Conservation (phyloP, 2,797 vertebrate species). For the Chromis chromis region DNA sequence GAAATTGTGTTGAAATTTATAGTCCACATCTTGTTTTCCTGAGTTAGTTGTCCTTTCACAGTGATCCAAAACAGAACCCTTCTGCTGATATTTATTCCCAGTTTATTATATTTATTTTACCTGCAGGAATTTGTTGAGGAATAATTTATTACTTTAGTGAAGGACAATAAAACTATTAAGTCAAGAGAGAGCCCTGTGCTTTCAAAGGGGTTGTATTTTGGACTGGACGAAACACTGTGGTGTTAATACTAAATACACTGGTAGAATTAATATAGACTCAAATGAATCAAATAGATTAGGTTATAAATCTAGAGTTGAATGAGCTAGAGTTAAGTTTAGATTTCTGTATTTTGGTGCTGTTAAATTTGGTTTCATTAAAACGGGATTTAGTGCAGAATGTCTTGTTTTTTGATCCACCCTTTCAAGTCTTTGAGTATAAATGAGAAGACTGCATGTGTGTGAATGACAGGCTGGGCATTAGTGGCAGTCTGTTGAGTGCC, state of each 20-base stretch:
- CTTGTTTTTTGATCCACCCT: slow-evolving; percentile 20
- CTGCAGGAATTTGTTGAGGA: slow-evolving; percentile 79
- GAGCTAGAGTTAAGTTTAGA: too few relatives aligned
- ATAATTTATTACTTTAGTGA: slow-evolving; percentile 80
- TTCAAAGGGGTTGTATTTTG: slow-evolving; percentile 49
- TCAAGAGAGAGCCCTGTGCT: slow-evolving; percentile 38
- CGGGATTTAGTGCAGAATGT: slow-evolving; percentile 3
- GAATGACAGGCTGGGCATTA: slow-evolving; percentile 64
- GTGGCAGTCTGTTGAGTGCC: slow-evolving; percentile 73
- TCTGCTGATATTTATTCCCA: slow-evolving; percentile 70
- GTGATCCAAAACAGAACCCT: slow-evolving; percentile 83
- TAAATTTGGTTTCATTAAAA: slow-evolving; percentile 14
- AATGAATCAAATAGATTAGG: neutral
- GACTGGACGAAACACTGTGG: slow-evolving; percentile 22
- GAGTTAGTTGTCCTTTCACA: slow-evolving; percentile 68
- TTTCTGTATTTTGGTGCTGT: neutral
- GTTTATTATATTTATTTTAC: slow-evolving; percentile 85
- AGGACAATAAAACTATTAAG: slow-evolving; percentile 76
- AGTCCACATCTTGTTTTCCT: slow-evolving; percentile 70
- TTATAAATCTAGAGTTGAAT: neutral
- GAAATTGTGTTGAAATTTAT: slow-evolving; percentile 84
- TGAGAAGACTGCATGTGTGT: slow-evolving; percentile 35
- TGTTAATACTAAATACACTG: slow-evolving; percentile 23
- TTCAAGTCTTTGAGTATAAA: slow-evolving; percentile 34
- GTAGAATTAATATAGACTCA: slow-evolving; percentile 17